Percentiles rank a stretch among this genome's conserved stretches.
Evolutionary conservation across 1,140 invertebrate genomes (phyloP).

Genomic region (Teleopsis dalmanni): DNA sequence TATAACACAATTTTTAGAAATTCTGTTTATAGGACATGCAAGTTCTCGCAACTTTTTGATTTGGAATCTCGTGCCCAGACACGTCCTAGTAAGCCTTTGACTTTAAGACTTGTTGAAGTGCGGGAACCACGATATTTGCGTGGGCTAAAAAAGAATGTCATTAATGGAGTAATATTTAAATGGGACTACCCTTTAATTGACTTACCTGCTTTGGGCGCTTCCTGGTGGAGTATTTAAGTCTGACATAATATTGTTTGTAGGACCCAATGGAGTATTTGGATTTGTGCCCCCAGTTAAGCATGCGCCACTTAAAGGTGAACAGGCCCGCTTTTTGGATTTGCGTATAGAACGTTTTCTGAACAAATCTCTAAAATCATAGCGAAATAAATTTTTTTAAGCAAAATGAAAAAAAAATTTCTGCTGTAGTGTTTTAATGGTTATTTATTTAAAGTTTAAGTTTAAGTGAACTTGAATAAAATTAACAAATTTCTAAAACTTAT

Average conservation of each 20-base stretch:
- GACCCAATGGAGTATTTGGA: slow-evolving; percentile 39
- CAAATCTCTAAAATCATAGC: slow-evolving; percentile 30
- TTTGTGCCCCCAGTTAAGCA: slow-evolving; percentile 33
- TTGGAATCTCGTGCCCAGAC: slow-evolving; percentile 83
- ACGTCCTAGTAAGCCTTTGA: slow-evolving; percentile 74
- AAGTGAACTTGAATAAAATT: too few relatives aligned
- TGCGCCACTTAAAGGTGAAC: slow-evolving; percentile 32
- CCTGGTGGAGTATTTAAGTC: slow-evolving; percentile 38
- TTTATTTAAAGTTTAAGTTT: not conserved
- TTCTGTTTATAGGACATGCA: slow-evolving; percentile 74
- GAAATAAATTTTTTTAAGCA: not conserved
- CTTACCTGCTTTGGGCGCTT: slow-evolving; percentile 42
- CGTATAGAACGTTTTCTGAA: slow-evolving; percentile 50
- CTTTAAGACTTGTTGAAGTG: slow-evolving; percentile 76
- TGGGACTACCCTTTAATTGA: not conserved
- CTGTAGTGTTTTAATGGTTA: not conserved
- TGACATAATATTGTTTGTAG: slow-evolving; percentile 17
- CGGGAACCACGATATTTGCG: slow-evolving; percentile 68
- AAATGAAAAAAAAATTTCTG: not conserved
- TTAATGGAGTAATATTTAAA: not conserved
- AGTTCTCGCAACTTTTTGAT: slow-evolving; percentile 82
- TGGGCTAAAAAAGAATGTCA: slow-evolving; percentile 47
- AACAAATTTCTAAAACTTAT: too few relatives aligned
- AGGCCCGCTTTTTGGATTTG: slow-evolving; percentile 42
- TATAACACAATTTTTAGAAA: too few relatives aligned